phyloP scores from a whole-genome alignment of 2,888 invertebrate genomes.

The Pyrgus malvae region DNA sequence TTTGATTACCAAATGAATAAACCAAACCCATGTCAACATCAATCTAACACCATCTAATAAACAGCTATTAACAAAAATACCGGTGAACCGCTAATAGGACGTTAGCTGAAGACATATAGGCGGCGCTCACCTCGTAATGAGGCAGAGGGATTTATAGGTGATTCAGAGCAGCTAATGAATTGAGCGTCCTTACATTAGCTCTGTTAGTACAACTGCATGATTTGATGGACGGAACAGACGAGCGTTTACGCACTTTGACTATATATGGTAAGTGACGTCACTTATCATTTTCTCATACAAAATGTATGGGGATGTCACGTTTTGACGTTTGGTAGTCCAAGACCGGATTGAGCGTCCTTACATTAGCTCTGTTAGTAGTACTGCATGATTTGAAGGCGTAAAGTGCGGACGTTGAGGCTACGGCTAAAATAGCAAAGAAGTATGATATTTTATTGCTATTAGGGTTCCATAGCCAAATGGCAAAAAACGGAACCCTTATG shows the following conservation, averaged over 20 bases:
- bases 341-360: constrained; percentile 35
- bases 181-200: constrained; percentile 31
- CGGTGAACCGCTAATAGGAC: constrained; percentile 27
- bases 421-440: no score
- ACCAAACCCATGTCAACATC: neutral
- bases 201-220: constrained; percentile 8
- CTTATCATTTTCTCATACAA: no score
- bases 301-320: neutral
- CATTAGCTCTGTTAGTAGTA: constrained; percentile 22
- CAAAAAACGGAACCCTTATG: no score
- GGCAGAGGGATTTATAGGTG: constrained; percentile 35
- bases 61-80: constrained; percentile 32
- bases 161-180: constrained; percentile 37
- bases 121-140: constrained; percentile 36
- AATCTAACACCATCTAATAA: constrained; percentile 23
- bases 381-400: neutral
- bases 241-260: neutral
- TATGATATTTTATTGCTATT: no score
- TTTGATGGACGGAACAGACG: neutral
- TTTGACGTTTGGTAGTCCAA: no score
- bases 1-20: no score
- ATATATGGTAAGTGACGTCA: no score
- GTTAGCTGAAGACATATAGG: constrained; percentile 36
- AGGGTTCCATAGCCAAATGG: no score
- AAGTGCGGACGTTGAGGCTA: neutral